Conservation (phyloP, 2,113 vertebrate genomes). For the Channa argus region DNA sequence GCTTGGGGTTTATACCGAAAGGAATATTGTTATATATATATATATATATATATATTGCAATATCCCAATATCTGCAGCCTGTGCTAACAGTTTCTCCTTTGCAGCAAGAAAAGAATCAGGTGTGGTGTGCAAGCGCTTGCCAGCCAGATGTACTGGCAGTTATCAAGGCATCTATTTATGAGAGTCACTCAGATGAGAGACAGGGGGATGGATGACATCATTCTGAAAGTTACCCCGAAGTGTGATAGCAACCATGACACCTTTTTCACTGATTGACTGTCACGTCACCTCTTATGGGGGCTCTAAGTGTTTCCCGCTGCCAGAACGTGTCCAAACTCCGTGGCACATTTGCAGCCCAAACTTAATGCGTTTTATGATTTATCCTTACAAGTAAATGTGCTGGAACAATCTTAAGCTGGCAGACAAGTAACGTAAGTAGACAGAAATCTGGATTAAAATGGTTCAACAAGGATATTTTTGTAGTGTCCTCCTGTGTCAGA, state of each 20-base stretch:
- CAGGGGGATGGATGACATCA: constrained; percentile 72
- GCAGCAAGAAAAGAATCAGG: constrained; percentile 25
- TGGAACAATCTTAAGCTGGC: too few species aligned
- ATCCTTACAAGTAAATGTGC: too few species aligned
- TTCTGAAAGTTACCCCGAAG: constrained; percentile 58
- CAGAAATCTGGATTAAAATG: neutral
- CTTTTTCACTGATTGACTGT: constrained; percentile 48
- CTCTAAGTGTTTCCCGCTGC: neutral
- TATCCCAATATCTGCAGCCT: constrained; percentile 4
- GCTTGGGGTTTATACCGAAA: neutral
- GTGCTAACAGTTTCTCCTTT: constrained; percentile 10
- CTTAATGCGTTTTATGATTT: too few species aligned
- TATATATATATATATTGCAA: neutral
- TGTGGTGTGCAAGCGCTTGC: constrained; percentile 6
- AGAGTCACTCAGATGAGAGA: constrained; percentile 54
- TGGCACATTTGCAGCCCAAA: neutral
- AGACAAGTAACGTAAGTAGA: too few species aligned
- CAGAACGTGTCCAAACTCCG: neutral
- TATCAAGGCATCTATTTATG: constrained; percentile 50
- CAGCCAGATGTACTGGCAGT: constrained; percentile 24
- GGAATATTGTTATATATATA: too few species aligned
- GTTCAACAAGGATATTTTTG: neutral
- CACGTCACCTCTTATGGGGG: constrained; percentile 12
- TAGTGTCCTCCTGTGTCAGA: neutral
- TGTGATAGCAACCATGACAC: constrained; percentile 63